Evolutionary conservation across 2,113 vertebrate species (phyloP), one percentile per base, ranked within the genome.

Genomic region (Lepus europaeus): DNA sequence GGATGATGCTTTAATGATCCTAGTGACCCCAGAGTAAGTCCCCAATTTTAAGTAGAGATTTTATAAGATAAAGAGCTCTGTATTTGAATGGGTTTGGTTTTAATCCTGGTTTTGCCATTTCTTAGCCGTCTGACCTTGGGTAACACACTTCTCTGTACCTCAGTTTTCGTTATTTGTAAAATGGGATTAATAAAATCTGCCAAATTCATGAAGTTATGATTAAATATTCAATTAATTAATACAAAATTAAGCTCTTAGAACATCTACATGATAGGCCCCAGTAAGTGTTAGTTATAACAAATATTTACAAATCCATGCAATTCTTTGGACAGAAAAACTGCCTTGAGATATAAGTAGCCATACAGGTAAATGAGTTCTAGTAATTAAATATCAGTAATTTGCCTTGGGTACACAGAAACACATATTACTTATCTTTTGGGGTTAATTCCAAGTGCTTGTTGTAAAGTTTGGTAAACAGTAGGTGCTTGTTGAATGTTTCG

Each of bases 301-400:
- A 70, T 83, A 70, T 70, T 86, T 45, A 63, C 20, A 76, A 14
- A 72, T 70, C 22, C 45, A 79, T 4, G 83, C 6, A 83, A 36
- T 74, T 69, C 76, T 83, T 95, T 89, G 89, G 84, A 25, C 56
- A 78, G 69, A n/a, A 93, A 95, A 97, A 39, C 72, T 19, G 1
- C 14, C 82, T 66, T 59, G 39, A 92, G 82, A 59, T 89, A 79
- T 89, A 89, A 79, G 56, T 36, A 81, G 31, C 56, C 56, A n/a
- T 83, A 66, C 3, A 77, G 78, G 14, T 74, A 10, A 36, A 72
- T 82, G 56, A 81, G 25, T 69, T 87, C 56, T 89, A 45, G 63
- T 63, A 13, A 61, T n/a, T 14, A 78, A 14, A 27, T 69, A 45
- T 94, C 64, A 74, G 14, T 17, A 83, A 22, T 31, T 87, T 87